Percentiles rank a stretch among this genome's conserved stretches.
Evolutionary conservation across 2,797 vertebrate species (phyloP).

Genomic region (Cirrhinus mrigala): DNA sequence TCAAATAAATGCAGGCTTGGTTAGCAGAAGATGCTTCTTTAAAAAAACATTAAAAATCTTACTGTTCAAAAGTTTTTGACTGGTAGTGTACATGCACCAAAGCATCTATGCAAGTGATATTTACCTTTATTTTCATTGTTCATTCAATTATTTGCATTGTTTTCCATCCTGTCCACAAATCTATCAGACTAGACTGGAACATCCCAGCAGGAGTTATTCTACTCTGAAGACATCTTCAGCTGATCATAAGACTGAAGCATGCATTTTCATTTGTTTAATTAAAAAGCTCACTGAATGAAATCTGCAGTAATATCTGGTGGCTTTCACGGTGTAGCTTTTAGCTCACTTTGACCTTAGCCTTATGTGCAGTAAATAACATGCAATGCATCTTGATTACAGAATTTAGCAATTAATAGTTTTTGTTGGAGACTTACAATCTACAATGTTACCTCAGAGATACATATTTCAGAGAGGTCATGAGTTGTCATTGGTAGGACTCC

Average conservation of each 20-base stretch:
- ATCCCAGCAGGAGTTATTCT: background rate
- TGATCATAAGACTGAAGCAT: background rate
- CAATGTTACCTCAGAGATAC: conserved; percentile 21
- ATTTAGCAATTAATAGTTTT: conserved; percentile 41
- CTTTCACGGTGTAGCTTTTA: background rate
- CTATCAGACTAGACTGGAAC: background rate
- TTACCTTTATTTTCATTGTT: background rate
- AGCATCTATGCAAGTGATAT: background rate
- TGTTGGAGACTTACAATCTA: conserved; percentile 5
- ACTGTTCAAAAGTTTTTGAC: background rate
- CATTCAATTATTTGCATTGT: background rate
- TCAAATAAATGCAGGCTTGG: background rate
- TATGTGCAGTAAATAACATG: background rate
- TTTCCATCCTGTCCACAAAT: background rate
- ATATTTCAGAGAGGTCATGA: conserved; percentile 23
- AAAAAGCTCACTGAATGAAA: background rate
- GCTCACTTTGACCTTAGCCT: background rate
- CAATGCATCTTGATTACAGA: conserved; percentile 37
- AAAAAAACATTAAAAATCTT: background rate
- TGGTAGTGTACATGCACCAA: background rate
- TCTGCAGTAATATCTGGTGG: background rate
- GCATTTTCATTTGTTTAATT: background rate
- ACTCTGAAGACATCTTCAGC: background rate
- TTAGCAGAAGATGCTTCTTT: background rate
- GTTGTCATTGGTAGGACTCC: background rate